Evolutionary conservation across 2,113 vertebrate genomes (phyloP), one percentile per base, ranked within the genome.

Genomic region (Nettapus auritus): DNA sequence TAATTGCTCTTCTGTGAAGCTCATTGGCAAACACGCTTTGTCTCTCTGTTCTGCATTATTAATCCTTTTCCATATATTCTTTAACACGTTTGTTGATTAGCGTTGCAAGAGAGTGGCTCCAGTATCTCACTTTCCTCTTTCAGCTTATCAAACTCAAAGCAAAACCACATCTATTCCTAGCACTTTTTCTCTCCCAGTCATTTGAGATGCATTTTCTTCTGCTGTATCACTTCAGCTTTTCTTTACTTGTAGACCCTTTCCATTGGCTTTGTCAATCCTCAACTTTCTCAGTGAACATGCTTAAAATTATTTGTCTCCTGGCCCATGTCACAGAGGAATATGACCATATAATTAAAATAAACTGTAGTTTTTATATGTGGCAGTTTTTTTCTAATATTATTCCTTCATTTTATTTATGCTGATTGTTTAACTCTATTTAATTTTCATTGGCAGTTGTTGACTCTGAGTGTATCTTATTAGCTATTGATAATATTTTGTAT

Each of bases 331-430:
- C 26, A 38, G n/a, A 40, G 22, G 19, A 44, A 7, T 22, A 5
- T 23, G 11, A 25, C 11, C 44, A 33, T 40, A 8, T 48, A 22
- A 21, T 21, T 48, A 48, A 48, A 48, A 48, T 48, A 48, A 34
- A 4, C 16, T 31, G 3, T 1, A 2, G 4, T 52, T 89, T 75
- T 52, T 62, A 8, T 38, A 15, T 3, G 9, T 15, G 10, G 6
- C 34, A 26, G 3, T 1, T 52, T 55, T 2, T 50, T 90, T 82
- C n/a, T 34, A 22, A 22, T 40, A 5, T 13, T n/a, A 52, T 19
- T 60, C 28, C 31, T 14, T 88, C 38, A 19, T 42, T 90, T 88
- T n/a, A 17, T 15, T 25, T 16, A 11, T 18, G 36, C 34, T 20
- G 22, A 60, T 80, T 55, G 44, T 29, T 29, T 78, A 73, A n/a